Conservation (phyloP, 2,888 invertebrate genomes). For the Germaria angustata region DNA sequence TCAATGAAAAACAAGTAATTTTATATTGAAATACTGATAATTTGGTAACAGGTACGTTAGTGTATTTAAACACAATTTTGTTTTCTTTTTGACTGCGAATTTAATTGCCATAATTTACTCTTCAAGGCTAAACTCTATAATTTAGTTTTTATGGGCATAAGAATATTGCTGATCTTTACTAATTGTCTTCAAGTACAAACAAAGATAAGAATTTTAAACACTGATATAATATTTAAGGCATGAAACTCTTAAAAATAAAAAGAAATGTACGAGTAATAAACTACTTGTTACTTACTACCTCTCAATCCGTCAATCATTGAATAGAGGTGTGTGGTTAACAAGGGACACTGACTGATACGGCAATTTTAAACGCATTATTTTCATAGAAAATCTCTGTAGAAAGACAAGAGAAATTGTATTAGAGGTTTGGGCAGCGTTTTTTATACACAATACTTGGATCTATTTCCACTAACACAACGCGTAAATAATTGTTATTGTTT, state of each 20-base stretch:
- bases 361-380: not conserved
- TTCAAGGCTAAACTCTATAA: slow-evolving; percentile 22
- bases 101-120: not conserved
- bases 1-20: too few species aligned
- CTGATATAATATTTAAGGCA: not conserved
- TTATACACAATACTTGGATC: not conserved
- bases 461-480: slow-evolving; percentile 22
- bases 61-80: too few species aligned
- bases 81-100: too few species aligned
- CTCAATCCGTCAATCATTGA: not conserved
- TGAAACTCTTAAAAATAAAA: not conserved
- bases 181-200: not conserved
- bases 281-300: slow-evolving; percentile 9
- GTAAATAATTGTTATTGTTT: slow-evolving; percentile 53
- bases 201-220: not conserved
- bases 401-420: too few species aligned
- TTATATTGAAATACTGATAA: too few species aligned
- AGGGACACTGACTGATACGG: not conserved
- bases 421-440: not conserved
- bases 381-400: not conserved
- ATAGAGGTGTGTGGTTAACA: slow-evolving; percentile 2
- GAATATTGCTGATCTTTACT: not conserved
- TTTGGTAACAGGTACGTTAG: too few species aligned
- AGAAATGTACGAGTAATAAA: not conserved
- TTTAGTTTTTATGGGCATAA: not conserved